Base-by-base conservation (phyloP, 2,888 invertebrate genomes). In the Drosophila stalkeri region DNA sequence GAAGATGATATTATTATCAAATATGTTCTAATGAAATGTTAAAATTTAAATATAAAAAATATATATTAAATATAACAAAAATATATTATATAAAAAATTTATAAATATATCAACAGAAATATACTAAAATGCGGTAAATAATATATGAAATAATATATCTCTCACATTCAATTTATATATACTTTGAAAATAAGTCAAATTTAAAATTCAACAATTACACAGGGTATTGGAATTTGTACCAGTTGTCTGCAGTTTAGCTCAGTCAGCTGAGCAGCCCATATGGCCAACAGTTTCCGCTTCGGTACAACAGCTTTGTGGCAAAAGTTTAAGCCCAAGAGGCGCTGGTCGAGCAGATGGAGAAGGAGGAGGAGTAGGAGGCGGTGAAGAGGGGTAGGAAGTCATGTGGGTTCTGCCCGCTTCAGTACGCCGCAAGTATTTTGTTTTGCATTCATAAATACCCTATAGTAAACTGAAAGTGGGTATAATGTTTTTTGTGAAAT, bases 221-320 rank as follows among this genome's bases (percentile, higher is more conserved):
- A 41, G 41, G 31, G 41, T 56, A 41, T 41, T 2, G 5, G 6
- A 2, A 9, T 14, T 31, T 1, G 18, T 12, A 33, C 33, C 14
- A 33, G 3, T 33, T 51, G 33, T 8, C 20, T 23, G 23, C 33
- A 23, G 9, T 52, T 69, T 55, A 72, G 70, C 60, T 78, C 33
- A 57, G 55, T 31, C 55, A 62, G 64, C 39, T 57, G 47, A 71
- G 79, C 56, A 49, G 46, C 67, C 66, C 46, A 60, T 66, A 66
- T 71, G 65, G 71, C 49, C 63, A 77, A 69, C 60, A 56, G 88
- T 89, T 85, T 85, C 88, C 84, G 84, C 84, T 84, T 67, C 37
- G 43, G 31, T 77, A 68, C 68, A 41, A 59, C 71, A 47, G 57
- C 41, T 43, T 27, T 37, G 41, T 23, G 55, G 54, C 43, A 39